Percentiles rank a stretch among this genome's conserved stretches.
Conservation (phyloP, 2,113 vertebrate genomes). For the Rattus rattus region DNA sequence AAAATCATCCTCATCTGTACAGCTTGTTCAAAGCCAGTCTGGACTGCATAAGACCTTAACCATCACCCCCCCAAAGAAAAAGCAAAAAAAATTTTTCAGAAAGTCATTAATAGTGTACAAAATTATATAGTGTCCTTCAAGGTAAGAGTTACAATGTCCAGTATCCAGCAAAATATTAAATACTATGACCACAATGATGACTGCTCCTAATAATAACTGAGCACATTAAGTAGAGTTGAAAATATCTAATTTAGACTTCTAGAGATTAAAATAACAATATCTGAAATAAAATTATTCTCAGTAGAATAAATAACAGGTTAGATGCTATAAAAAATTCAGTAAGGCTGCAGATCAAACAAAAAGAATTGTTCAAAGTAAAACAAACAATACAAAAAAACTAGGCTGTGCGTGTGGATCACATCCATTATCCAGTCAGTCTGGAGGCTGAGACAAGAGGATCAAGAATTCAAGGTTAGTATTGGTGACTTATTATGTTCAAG, state of each 20-base stretch:
- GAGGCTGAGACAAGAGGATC: not conserved
- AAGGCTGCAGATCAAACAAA: not conserved
- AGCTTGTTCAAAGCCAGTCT: not conserved
- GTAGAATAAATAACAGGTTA: not conserved
- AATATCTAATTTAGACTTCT: not conserved
- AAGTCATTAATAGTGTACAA: not conserved
- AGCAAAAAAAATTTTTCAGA: not conserved
- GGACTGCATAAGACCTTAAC: not conserved
- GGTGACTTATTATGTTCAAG: no score
- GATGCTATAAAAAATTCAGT: not conserved
- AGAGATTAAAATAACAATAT: conserved; percentile 12
- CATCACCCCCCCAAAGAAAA: not conserved
- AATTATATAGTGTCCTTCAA: not conserved
- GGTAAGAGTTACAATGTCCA: not conserved
- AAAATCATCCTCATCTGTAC: not conserved
- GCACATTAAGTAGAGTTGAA: conserved; percentile 29
- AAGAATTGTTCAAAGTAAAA: conserved; percentile 38
- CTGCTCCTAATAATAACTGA: not conserved
- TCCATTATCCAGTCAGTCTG: not conserved
- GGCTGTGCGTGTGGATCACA: not conserved
- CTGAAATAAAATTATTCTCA: not conserved
- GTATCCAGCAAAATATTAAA: not conserved
- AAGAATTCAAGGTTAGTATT: no score
- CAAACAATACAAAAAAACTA: not conserved
- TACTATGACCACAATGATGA: not conserved